Base-by-base conservation (phyloP, 2,888 invertebrate genomes). In the Agrochola litura region DNA sequence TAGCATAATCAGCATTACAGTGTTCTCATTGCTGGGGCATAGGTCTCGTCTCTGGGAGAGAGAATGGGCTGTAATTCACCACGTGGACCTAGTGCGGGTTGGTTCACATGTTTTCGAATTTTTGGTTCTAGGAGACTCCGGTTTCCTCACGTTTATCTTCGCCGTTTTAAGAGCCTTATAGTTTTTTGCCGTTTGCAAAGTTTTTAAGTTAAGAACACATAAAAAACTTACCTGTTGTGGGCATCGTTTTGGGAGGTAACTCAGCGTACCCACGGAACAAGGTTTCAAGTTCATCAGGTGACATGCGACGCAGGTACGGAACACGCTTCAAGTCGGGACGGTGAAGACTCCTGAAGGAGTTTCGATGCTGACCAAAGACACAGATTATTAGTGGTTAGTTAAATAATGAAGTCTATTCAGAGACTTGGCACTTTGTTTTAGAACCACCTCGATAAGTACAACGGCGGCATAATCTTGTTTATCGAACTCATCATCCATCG, bases 321-420 rank as follows among this genome's bases (percentile, higher is more conserved):
- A 96, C 96, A 30, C 96, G 92, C 81, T 96, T 96, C 79, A 96
- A 89, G 82, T 96, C 96, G 2, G 96, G 96, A 52, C 96, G 94
- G 87, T 96, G 96, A 3, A 96, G 94, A 77, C 95, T 90, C 58
- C 96, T 94, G 88, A 96, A 96, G 6, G 96, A 96, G 88, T 96
- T 96, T 77, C 96, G 95, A 87, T 95, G 95, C 96, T 96, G 88
- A 46, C 2, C 30, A 43, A 64, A 49, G 6, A 43, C 3, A 61
- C 1, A 52, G 0, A 25, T 52, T n/a, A 54, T 52, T 14, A 66
- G 22, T 58, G 12, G 2, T 9, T 52, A 52, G 1, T 9, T 52
- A 52, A 22, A 22, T 52, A 52, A 52, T 37, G 19, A 52, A 52
- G 8, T 52, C 52, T 52, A 52, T 52, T 22, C 9, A 3, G 12